Evolutionary conservation across 2,797 vertebrate genomes (phyloP).

Genomic region (Allobates femoralis): DNA sequence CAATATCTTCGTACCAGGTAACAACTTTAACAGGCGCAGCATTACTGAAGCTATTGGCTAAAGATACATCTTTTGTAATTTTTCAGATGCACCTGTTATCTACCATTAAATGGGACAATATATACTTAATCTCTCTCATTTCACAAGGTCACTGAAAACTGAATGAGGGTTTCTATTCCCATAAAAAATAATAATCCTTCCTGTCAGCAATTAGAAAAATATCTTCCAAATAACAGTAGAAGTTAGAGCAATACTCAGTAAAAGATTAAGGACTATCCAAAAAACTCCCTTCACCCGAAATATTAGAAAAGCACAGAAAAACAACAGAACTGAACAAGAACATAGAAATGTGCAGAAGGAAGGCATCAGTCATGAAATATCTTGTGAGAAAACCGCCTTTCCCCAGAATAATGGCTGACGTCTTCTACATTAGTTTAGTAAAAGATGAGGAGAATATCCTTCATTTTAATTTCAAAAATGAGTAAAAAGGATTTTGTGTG

Average conservation of each 20-base stretch:
- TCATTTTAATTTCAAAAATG: too few relatives aligned
- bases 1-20: too few relatives aligned
- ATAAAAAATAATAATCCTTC: constrained; percentile 21
- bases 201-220: constrained; percentile 2
- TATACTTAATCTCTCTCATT: not conserved
- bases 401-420: not conserved
- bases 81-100: not conserved
- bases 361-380: not conserved
- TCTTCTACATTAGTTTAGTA: not conserved
- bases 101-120: not conserved
- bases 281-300: constrained; percentile 13
- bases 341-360: not conserved
- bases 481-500: not conserved
- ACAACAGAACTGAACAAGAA: not conserved
- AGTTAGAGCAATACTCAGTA: not conserved
- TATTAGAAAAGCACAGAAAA: constrained; percentile 9
- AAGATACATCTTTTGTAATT: not conserved
- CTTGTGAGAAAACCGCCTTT: not conserved
- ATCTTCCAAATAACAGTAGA: not conserved
- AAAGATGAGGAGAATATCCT: not conserved
- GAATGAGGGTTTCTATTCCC: not conserved
- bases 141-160: not conserved
- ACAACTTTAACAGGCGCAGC: too few relatives aligned
- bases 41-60: too few relatives aligned
- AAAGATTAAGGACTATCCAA: not conserved